These are phyloP conservation scores for Drosophila oshimai DNA, from an alignment of 1,140 invertebrate species.

Conservation along the genomic window DNA sequence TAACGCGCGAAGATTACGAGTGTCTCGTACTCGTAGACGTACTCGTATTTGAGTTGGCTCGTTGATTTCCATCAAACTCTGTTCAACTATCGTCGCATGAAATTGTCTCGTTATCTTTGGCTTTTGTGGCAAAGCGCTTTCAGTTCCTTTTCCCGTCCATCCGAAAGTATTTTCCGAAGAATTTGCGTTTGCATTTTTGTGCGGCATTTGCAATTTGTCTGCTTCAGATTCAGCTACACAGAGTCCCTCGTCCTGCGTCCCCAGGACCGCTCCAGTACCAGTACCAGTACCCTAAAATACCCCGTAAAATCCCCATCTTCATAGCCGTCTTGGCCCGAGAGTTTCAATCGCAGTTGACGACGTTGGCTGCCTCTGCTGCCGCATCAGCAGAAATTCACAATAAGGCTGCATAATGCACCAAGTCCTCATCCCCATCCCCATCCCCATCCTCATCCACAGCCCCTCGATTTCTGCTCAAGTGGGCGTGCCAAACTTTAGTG, in stretches of 20 bases:
- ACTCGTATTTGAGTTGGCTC: slow-evolving; percentile 21
- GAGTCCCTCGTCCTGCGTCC: no score
- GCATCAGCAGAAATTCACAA: slow-evolving; percentile 55
- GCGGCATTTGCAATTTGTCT: slow-evolving; percentile 59
- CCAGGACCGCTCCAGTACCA: no score
- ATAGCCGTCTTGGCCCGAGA: neutral
- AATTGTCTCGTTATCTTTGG: slow-evolving; percentile 61
- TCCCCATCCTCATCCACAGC: neutral
- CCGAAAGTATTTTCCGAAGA: slow-evolving; percentile 46
- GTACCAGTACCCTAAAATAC: no score
- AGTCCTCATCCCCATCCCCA: slow-evolving; percentile 1
- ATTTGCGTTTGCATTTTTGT: slow-evolving; percentile 58
- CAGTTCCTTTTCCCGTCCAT: neutral
- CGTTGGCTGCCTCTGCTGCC: slow-evolving; percentile 23
- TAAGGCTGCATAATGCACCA: slow-evolving; percentile 61
- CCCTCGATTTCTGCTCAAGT: slow-evolving; percentile 8
- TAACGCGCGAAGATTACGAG: neutral
- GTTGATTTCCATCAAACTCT: slow-evolving; percentile 42
- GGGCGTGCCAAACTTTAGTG: slow-evolving; percentile 55
- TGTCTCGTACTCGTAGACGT: neutral
- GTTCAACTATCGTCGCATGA: slow-evolving; percentile 42
- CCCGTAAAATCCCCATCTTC: no score
- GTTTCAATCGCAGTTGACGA: slow-evolving; percentile 31
- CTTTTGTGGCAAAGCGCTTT: slow-evolving; percentile 44
- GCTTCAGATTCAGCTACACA: no score